These are phyloP conservation scores for Lithophane socia DNA, from an alignment of 2,888 invertebrate genomes.

Conservation along the genomic window DNA sequence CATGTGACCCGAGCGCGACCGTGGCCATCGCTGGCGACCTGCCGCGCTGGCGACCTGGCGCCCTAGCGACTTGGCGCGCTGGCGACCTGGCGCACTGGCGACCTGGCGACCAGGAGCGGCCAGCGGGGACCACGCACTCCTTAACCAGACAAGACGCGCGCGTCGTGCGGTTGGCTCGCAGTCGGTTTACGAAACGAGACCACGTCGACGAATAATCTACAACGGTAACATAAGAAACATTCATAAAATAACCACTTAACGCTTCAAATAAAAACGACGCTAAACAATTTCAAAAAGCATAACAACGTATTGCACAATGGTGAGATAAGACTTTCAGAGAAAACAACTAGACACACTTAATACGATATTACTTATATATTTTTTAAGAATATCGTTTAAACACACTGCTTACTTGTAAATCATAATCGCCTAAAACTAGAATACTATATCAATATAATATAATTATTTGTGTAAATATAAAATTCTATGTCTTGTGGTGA, in stretches of 20 bases:
- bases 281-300: conserved; percentile 85
- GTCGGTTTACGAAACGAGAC: conserved; percentile 76
- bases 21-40: background rate
- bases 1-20: conserved; percentile 33
- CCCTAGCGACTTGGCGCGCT: background rate
- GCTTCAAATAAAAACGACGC: conserved; percentile 78
- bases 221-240: conserved; percentile 75
- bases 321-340: conserved; percentile 74
- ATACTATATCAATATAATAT: conserved; percentile 90
- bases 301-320: conserved; percentile 88
- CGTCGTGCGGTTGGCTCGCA: conserved; percentile 68
- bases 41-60: background rate
- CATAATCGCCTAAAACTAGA: conserved; percentile 90
- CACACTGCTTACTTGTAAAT: conserved; percentile 86
- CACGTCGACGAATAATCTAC: conserved; percentile 79
- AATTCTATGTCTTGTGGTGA: conserved; percentile 89
- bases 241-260: conserved; percentile 71
- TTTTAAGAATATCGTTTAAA: conserved; percentile 72
- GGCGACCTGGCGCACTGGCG: background rate
- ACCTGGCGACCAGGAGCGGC: background rate
- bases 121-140: conserved; percentile 21
- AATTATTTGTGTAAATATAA: conserved; percentile 91
- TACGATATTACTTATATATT: conserved; percentile 67
- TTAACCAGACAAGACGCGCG: conserved; percentile 36
- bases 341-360: conserved; percentile 84